phyloP scores from a whole-genome alignment of 2,113 vertebrate species.

The Anhinga rufa region DNA sequence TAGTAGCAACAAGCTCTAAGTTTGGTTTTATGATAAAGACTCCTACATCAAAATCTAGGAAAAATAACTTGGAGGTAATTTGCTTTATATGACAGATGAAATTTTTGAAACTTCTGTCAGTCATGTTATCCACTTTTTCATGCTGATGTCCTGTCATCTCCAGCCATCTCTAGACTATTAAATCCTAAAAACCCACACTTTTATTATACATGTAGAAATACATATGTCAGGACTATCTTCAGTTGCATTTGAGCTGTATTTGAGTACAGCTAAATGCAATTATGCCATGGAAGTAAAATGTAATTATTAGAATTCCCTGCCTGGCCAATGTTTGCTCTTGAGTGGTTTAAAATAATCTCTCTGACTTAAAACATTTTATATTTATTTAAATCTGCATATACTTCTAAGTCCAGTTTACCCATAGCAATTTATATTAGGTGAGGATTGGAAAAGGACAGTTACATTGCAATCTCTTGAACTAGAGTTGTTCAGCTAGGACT shows the following conservation, averaged over 20 bases:
- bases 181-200: neutral
- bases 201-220: neutral
- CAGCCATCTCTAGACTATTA: neutral
- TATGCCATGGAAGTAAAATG: neutral
- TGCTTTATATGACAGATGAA: neutral
- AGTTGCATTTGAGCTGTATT: neutral
- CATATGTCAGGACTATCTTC: neutral
- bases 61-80: neutral
- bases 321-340: neutral
- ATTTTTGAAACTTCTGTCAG: neutral
- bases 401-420: neutral
- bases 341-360: neutral
- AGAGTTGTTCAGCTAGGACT: neutral
- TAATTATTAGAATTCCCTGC: neutral
- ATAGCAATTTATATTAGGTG: neutral
- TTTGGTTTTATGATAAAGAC: neutral
- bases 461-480: neutral
- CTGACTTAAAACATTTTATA: neutral
- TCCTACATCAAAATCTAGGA: neutral
- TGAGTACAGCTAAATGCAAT: neutral
- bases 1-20: neutral
- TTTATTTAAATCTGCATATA: neutral
- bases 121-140: neutral
- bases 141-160: neutral
- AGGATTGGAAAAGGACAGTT: neutral